Evolutionary conservation across 1,140 invertebrate species (phyloP), one percentile per base, ranked within the genome.

Genomic region (Arion vulgaris): DNA sequence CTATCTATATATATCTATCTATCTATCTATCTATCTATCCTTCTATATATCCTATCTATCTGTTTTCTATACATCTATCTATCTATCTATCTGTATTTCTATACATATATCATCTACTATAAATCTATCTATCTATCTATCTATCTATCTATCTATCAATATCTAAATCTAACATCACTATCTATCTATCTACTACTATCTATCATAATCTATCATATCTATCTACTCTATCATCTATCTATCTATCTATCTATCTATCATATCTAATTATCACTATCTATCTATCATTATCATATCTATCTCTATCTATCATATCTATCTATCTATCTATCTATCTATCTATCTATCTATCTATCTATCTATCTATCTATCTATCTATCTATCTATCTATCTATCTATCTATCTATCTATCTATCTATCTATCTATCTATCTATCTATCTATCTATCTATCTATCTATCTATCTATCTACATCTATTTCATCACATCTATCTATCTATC

Each of bases 111-210:
- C n/a, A n/a, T n/a, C n/a, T n/a, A n/a, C n/a, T n/a, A n/a, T n/a
- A n/a, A n/a, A n/a, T 78, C 49, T 78, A 51, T 78, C 49, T 78
- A 51, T 78, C 49, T 78, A 51, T 78, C 49, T 78, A 51, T 78
- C 49, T 78, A 51, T 78, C 49, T 78, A 51, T 78, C 49, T 57
- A 51, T 78, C 49, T 78, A 51, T 78, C 49, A 62, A 28, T 78
- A 5, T 62, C 19, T 78, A 7, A 34, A 39, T 78, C 28, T 62
- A n/a, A n/a, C n/a, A n/a, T n/a, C n/a, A 34, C 69, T 71, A 32
- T 71, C 69, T 71, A 32, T 71, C 69, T 71, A 9, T 71, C 69
- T 71, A 32, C n/a, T n/a, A 9, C 7, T 71, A 11, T 36, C 7
- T 71, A 7, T 36, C 7, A 34, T n/a, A 17, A 32, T 71, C 69